Base-by-base conservation (phyloP, 2,797 vertebrate species). In the Trichosurus vulpecula region DNA sequence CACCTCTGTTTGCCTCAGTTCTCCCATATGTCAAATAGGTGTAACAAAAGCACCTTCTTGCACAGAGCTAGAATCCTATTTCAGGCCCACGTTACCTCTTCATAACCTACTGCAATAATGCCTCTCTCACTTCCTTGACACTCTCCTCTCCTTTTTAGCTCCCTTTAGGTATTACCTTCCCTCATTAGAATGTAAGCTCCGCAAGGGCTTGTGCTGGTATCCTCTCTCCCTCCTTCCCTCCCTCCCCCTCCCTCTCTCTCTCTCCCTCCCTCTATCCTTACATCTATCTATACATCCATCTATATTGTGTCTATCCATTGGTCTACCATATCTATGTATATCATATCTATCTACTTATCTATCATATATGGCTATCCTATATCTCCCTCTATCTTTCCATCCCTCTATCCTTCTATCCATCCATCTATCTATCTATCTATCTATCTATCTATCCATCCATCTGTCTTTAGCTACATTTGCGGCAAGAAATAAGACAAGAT, bases 401-500 rank as follows among this genome's bases (percentile, higher is more conserved):
- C 51, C 29, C 52, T 19, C 22, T n/a, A 31, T 35, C 31, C 52
- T 54, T 41, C 47, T 9, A 55, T 29, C 55, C 74, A 56, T 16
- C 54, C 27, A 91, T 22, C 41, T 51, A 52, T 12, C 54, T 30
- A n/a, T 29, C 13, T 11, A 41, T 14, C 55, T 4, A 41, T 6
- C 41, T 55, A 51, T 30, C 55, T 52, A 14, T 92, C 89, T 27
- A 66, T 0, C 19, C 11, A 10, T 22, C 29, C 66, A 31, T 13
- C 57, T 57, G 51, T 35, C 31, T 66, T n/a, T 56, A 92, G 66
- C 30, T 55, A 52, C 52, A 91, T 74, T 56, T 29, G 92, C 29
- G 61, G 58, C 94, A 93, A 95, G 92, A 97, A 96, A 97, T 57
- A 94, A 93, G 94, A 90, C 91, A 97, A 98, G 98, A 98, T 2